Evolutionary conservation across 1,140 invertebrate species (phyloP).

Genomic region (Temnothorax longispinosus): DNA sequence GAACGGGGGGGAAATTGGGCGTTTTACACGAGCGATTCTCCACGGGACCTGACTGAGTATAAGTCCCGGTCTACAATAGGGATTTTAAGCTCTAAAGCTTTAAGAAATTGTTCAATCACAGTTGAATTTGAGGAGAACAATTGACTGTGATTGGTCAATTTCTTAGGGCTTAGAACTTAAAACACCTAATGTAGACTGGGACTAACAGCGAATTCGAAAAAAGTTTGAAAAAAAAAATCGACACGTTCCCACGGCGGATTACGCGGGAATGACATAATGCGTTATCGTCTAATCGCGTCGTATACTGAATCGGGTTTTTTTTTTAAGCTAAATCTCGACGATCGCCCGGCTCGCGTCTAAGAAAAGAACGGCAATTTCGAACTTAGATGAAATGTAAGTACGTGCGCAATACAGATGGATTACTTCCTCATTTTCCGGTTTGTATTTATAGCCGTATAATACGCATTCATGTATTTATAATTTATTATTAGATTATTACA

Average conservation of each 20-base stretch:
- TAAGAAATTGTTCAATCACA: too few relatives aligned
- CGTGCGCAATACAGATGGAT: constrained; percentile 20
- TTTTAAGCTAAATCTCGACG: not conserved
- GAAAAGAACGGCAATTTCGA: constrained; percentile 28
- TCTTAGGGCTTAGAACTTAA: too few relatives aligned
- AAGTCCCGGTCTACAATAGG: too few relatives aligned
- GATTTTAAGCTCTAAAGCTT: too few relatives aligned
- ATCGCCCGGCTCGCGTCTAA: not conserved
- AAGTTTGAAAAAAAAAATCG: not conserved
- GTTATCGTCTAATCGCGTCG: not conserved
- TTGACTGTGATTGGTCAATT: too few relatives aligned
- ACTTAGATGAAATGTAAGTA: not conserved
- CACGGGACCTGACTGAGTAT: not conserved
- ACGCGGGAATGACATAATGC: not conserved
- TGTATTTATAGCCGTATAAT: constrained; percentile 70
- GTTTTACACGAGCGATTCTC: constrained; percentile 10
- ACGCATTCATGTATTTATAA: constrained; percentile 75
- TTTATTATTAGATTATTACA: constrained; percentile 74
- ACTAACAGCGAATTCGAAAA: not conserved
- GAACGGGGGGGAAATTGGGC: not conserved
- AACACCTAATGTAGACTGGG: too few relatives aligned
- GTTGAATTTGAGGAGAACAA: too few relatives aligned
- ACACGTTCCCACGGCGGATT: not conserved
- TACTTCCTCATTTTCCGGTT: constrained; percentile 56
- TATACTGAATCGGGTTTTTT: not conserved